Evolutionary conservation across 2,888 invertebrate genomes (phyloP).

Genomic region (Drosophila peninsularis): DNA sequence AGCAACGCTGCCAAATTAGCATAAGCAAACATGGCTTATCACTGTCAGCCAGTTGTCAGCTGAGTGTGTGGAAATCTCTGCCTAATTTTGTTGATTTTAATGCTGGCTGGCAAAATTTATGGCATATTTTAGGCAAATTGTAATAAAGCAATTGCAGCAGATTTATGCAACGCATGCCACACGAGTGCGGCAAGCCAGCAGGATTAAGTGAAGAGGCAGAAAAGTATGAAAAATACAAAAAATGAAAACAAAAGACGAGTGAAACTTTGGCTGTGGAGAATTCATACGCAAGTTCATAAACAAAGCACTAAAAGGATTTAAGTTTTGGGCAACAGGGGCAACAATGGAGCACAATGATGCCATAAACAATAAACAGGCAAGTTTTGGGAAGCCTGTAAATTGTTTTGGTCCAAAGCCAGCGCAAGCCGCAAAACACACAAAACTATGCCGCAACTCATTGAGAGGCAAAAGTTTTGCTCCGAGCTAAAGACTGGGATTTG

Average conservation of each 20-base stretch:
- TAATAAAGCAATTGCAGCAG: constrained; percentile 50
- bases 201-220: constrained; percentile 60
- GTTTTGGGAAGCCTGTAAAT: constrained; percentile 77
- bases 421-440: constrained; percentile 76
- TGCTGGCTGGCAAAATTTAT: constrained; percentile 22
- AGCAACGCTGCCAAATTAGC: constrained; percentile 18
- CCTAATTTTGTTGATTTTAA: constrained; percentile 16
- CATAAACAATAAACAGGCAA: constrained; percentile 83
- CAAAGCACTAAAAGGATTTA: constrained; percentile 80
- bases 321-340: constrained; percentile 58
- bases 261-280: constrained; percentile 61
- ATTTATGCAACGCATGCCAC: constrained; percentile 61
- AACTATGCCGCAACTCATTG: constrained; percentile 79
- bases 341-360: constrained; percentile 79
- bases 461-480: constrained; percentile 42
- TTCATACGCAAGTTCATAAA: constrained; percentile 79
- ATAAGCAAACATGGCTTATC: constrained; percentile 5
- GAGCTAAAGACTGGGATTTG: constrained; percentile 62
- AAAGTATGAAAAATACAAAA: not conserved
- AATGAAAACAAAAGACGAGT: constrained; percentile 2
- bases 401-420: constrained; percentile 63
- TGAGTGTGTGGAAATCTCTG: constrained; percentile 1
- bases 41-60: constrained; percentile 8
- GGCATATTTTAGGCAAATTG: constrained; percentile 40
- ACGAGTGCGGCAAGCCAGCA: constrained; percentile 35